These are phyloP conservation scores for Lithophane semibrunnea DNA, from an alignment of 2,888 invertebrate species.

Conservation along the genomic window DNA sequence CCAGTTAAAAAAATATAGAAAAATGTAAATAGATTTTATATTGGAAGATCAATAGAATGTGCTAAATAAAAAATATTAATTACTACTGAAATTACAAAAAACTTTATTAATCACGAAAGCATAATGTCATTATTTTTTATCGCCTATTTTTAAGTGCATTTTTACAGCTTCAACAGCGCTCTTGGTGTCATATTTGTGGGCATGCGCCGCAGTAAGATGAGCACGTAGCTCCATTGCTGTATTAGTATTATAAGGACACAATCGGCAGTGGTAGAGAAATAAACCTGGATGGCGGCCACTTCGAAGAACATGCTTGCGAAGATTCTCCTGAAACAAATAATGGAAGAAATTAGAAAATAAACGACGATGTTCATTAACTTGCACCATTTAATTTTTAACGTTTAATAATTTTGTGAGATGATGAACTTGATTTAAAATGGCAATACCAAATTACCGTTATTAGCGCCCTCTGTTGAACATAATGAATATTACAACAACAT, in stretches of 20 bases:
- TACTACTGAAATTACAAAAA: background rate
- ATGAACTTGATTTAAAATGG: background rate
- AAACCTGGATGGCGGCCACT: conserved; percentile 95
- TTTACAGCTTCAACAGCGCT: conserved; percentile 87
- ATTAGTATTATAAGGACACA: conserved; percentile 92
- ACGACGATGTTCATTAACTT: background rate
- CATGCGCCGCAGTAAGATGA: conserved; percentile 91
- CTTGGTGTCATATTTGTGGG: conserved; percentile 86
- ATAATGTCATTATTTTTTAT: conserved; percentile 20
- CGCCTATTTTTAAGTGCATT: conserved; percentile 73
- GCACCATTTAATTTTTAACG: background rate
- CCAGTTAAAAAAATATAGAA: background rate
- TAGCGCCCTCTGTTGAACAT: conserved; percentile 6
- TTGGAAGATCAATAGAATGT: background rate
- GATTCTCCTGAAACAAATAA: conserved; percentile 92
- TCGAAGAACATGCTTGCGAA: conserved; percentile 95
- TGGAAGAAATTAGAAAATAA: background rate
- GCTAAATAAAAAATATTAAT: background rate
- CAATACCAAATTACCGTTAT: background rate
- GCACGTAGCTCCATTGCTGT: conserved; percentile 92
- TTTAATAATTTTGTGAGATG: background rate
- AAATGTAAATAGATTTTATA: too few species aligned
- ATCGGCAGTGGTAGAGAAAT: conserved; percentile 94
- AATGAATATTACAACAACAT: background rate
- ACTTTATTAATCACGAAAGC: background rate